A percentile compares a stretch with the other conserved stretches of the same genome.
phyloP scores from a whole-genome alignment of 2,113 vertebrate species.

The Castor canadensis region DNA sequence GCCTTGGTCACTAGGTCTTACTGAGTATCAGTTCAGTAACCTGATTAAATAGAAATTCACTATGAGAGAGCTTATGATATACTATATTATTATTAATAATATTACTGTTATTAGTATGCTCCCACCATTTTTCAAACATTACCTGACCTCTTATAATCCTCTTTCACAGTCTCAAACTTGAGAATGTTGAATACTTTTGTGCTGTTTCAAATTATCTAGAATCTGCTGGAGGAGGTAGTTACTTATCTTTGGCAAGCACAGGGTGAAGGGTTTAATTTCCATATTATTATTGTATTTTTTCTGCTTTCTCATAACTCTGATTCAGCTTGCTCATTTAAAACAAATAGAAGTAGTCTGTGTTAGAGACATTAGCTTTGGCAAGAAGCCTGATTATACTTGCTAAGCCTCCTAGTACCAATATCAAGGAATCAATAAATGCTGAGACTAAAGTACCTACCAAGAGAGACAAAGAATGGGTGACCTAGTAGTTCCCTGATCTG shows the following conservation, averaged over 20 bases:
- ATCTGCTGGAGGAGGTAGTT: background rate
- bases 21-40: background rate
- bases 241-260: background rate
- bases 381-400: slow-evolving; percentile 28
- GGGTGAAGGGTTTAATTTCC: background rate
- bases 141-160: slow-evolving; percentile 35
- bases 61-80: background rate
- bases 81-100: background rate
- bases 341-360: slow-evolving; percentile 43
- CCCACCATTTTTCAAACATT: slow-evolving; percentile 50
- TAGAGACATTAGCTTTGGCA: background rate
- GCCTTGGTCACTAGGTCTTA: background rate
- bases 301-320: background rate
- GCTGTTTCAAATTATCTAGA: background rate
- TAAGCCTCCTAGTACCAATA: slow-evolving; percentile 41
- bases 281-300: slow-evolving; percentile 32
- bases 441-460: slow-evolving; percentile 66
- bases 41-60: background rate
- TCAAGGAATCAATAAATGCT: slow-evolving; percentile 71
- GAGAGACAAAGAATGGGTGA: slow-evolving; percentile 40
- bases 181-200: background rate
- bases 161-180: slow-evolving; percentile 42
- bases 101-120: slow-evolving; percentile 17
- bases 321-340: background rate
- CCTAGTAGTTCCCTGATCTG: slow-evolving; percentile 20